A percentile compares a stretch with the other conserved stretches of the same genome.
Evolutionary conservation across 2,888 invertebrate genomes (phyloP).

Genomic region (Agrotis exclamationis): DNA sequence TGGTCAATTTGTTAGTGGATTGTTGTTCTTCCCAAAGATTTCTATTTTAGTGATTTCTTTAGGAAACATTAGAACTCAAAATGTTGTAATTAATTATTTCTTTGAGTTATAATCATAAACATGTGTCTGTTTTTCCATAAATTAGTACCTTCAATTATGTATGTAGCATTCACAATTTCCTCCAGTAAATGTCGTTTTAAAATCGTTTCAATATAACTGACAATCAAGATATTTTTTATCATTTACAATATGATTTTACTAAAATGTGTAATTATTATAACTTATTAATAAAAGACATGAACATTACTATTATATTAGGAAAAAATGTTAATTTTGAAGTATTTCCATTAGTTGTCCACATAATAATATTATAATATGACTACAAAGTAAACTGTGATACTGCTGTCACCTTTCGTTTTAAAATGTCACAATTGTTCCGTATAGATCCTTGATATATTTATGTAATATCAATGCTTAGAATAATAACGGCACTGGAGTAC

Average conservation of each 20-base stretch:
- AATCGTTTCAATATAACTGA: slow-evolving; percentile 58
- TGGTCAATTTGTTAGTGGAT: slow-evolving; percentile 43
- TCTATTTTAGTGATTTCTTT: slow-evolving; percentile 45
- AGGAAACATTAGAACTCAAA: slow-evolving; percentile 41
- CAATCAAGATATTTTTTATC: slow-evolving; percentile 59
- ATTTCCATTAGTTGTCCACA: slow-evolving; percentile 58
- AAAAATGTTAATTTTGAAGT: slow-evolving; percentile 57
- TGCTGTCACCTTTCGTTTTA: slow-evolving; percentile 63
- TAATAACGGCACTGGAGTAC: slow-evolving; percentile 87
- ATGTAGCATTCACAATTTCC: slow-evolving; percentile 44
- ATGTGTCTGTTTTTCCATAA: slow-evolving; percentile 48
- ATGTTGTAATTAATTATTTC: slow-evolving; percentile 59
- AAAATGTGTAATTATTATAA: slow-evolving; percentile 34
- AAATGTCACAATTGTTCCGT: slow-evolving; percentile 57
- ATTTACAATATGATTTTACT: slow-evolving; percentile 59
- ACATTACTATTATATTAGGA: slow-evolving; percentile 58
- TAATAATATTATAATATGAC: slow-evolving; percentile 45
- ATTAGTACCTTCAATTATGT: slow-evolving; percentile 45
- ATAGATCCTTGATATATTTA: slow-evolving; percentile 64
- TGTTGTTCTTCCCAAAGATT: slow-evolving; percentile 63
- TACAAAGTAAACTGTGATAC: slow-evolving; percentile 71
- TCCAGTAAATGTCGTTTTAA: slow-evolving; percentile 63
- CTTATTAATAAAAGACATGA: slow-evolving; percentile 58
- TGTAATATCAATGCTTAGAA: slow-evolving; percentile 70
- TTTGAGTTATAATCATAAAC: slow-evolving; percentile 45